phyloP scores from a whole-genome alignment of 2,888 invertebrate species.

The Drosophila formosana region DNA sequence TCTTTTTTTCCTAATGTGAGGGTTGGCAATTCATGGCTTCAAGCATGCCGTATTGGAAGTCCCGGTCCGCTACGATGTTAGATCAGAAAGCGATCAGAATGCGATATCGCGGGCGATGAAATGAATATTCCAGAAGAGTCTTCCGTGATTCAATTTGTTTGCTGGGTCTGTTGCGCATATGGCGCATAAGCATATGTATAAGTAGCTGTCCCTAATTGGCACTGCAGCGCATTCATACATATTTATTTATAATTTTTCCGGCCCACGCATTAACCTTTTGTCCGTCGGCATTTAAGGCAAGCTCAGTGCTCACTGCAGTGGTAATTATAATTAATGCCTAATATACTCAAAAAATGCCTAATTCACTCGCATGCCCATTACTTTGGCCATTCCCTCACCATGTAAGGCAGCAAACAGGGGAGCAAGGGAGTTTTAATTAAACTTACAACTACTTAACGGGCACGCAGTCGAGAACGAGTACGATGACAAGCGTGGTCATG shows the following conservation, averaged over 20 bases:
- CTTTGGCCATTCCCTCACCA: constrained; percentile 20
- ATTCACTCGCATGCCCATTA: constrained; percentile 14
- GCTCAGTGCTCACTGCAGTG: constrained; percentile 35
- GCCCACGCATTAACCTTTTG: constrained; percentile 65
- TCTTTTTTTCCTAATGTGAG: too few relatives aligned
- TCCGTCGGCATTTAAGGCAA: constrained; percentile 32
- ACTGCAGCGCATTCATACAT: constrained; percentile 49
- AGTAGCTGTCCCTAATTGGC: constrained; percentile 66
- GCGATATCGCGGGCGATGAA: too few relatives aligned
- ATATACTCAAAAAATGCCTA: constrained; percentile 46
- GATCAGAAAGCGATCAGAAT: too few relatives aligned
- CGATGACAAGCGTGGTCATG: constrained; percentile 38
- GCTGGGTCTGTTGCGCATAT: constrained; percentile 59
- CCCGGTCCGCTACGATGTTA: too few relatives aligned
- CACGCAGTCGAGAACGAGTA: constrained; percentile 29
- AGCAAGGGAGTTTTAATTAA: constrained; percentile 63
- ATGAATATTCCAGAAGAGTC: too few relatives aligned
- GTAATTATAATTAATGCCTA: constrained; percentile 69
- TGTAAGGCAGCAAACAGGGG: constrained; percentile 20
- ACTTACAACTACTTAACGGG: constrained; percentile 48
- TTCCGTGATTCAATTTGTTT: too few relatives aligned
- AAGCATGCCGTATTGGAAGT: too few relatives aligned
- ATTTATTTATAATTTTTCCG: constrained; percentile 24
- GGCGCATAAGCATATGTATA: constrained; percentile 52
- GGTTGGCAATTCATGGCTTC: too few relatives aligned